These are phyloP conservation scores for Bilobella aurantiaca DNA, from an alignment of 1,140 invertebrate species.

Conservation along the genomic window DNA sequence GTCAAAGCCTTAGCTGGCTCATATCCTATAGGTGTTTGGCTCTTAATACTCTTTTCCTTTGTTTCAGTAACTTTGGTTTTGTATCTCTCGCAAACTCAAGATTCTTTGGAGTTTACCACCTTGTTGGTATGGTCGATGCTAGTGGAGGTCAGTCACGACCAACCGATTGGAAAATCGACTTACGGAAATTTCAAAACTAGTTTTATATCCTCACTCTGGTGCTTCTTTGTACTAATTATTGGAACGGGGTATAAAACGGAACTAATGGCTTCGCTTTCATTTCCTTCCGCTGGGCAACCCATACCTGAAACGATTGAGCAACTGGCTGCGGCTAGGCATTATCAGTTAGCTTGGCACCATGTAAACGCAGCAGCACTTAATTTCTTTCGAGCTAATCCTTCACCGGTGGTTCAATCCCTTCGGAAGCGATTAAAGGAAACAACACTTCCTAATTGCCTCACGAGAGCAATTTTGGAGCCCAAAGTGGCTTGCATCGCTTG, in stretches of 20 bases:
- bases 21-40: neutral
- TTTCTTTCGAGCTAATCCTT: neutral
- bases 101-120: neutral
- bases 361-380: neutral
- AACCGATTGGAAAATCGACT: neutral
- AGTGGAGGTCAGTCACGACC: neutral
- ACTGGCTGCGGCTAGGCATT: neutral
- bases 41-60: neutral
- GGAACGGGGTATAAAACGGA: neutral
- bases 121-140: neutral
- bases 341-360: neutral
- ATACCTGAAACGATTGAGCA: neutral
- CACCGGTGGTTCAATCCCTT: neutral
- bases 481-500: no score
- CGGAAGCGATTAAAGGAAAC: neutral
- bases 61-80: neutral
- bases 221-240: neutral
- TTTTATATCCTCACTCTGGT: neutral
- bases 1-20: neutral
- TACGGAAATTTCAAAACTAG: neutral
- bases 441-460: neutral
- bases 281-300: neutral
- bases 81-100: neutral
- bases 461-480: no score
- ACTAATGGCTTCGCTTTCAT: no score